Percentiles rank a stretch among this genome's conserved stretches.
Conservation (phyloP, 2,888 invertebrate genomes). For the Sicus ferrugineus region DNA sequence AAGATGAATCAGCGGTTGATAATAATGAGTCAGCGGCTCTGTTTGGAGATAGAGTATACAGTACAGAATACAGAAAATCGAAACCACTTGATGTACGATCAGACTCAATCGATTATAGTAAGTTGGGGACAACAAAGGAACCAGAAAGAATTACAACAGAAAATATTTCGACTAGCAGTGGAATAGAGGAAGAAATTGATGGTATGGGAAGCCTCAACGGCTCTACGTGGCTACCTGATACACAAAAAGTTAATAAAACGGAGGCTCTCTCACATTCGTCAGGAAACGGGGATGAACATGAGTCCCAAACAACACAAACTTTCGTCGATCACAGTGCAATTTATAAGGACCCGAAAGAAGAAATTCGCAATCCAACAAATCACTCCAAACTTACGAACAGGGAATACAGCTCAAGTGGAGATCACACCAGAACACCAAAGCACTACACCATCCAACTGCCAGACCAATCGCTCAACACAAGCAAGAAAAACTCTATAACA, state of each 20-base stretch:
- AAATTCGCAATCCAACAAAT: not conserved
- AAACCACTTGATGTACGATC: conserved; percentile 46
- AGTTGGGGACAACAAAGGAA: conserved; percentile 6
- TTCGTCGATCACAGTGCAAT: not conserved
- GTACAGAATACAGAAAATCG: too few species aligned
- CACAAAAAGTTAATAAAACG: conserved; percentile 17
- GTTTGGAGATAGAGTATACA: too few species aligned
- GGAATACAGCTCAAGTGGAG: not conserved
- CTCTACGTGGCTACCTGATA: too few species aligned
- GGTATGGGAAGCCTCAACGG: not conserved
- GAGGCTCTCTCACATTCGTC: conserved; percentile 12
- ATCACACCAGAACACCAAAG: not conserved
- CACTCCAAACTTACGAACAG: conserved; percentile 9
- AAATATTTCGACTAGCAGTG: not conserved
- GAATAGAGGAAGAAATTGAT: not conserved
- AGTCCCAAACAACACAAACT: conserved; percentile 19
- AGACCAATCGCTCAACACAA: not conserved
- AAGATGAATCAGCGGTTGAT: not conserved
- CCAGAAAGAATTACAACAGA: conserved; percentile 15
- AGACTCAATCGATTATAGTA: conserved; percentile 9
- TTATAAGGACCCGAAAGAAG: conserved; percentile 30
- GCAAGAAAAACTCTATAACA: too few species aligned
- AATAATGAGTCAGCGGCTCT: conserved; percentile 35
- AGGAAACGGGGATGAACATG: conserved; percentile 27
- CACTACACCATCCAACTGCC: not conserved